Evolutionary conservation across 2,113 vertebrate species (phyloP).

Genomic region (Xenotilapia flavipinnis): DNA sequence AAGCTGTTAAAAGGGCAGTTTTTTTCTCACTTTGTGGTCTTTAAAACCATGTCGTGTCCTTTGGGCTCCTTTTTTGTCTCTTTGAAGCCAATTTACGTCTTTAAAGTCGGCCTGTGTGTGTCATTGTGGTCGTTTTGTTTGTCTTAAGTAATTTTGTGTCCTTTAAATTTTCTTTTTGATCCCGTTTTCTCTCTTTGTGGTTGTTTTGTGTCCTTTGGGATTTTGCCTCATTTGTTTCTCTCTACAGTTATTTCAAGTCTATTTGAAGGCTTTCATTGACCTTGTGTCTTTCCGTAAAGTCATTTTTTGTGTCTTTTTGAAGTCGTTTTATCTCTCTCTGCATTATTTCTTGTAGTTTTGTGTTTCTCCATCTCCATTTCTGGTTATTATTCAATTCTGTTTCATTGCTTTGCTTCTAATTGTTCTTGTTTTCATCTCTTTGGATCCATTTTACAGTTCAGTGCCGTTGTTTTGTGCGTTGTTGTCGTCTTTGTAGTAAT

Average conservation of each 20-base stretch:
- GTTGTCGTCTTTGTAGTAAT: not conserved
- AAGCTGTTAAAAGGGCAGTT: not conserved
- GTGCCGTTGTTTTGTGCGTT: not conserved
- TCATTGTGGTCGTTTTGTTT: not conserved
- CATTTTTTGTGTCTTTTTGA: not conserved
- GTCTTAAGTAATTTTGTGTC: not conserved
- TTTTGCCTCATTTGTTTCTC: not conserved
- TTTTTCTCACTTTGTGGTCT: not conserved
- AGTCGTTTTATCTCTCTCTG: not conserved
- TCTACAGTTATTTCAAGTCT: not conserved
- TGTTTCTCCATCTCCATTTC: not conserved
- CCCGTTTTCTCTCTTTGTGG: not conserved
- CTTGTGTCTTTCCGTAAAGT: not conserved
- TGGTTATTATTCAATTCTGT: not conserved
- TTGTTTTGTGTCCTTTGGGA: not conserved
- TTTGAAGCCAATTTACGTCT: not conserved
- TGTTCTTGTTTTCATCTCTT: not conserved
- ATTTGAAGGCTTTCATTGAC: not conserved
- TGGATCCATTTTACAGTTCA: not conserved
- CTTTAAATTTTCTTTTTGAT: not conserved
- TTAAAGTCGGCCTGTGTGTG: not conserved
- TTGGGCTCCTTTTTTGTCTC: not conserved
- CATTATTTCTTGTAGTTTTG: not conserved
- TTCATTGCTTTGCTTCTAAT: not conserved
- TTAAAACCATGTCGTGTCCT: not conserved